A percentile compares a stretch with the other conserved stretches of the same genome.
Conservation (phyloP, 2,797 vertebrate species). For the Parotocinclus haroldoi region DNA sequence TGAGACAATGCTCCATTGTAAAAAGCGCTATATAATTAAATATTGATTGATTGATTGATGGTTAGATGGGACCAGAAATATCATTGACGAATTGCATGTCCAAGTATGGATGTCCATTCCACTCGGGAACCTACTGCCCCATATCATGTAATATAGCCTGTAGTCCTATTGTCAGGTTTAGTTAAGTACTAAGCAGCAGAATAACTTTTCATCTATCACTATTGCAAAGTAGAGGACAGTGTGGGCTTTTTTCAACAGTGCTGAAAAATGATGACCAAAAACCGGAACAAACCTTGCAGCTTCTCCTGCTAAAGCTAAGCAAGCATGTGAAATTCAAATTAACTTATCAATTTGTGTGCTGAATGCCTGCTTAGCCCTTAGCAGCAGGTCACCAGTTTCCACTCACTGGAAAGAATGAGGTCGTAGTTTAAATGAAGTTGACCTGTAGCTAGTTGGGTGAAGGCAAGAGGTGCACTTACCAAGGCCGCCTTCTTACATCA, state of each 20-base stretch:
- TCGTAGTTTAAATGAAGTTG: constrained; percentile 30
- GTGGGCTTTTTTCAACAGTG: neutral
- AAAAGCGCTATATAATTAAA: no score
- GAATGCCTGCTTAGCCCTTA: constrained; percentile 29
- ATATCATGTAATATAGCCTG: no score
- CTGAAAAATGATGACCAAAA: constrained; percentile 22
- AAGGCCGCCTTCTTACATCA: constrained; percentile 93
- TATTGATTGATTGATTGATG: no score
- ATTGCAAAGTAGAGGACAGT: no score
- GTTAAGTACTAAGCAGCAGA: no score
- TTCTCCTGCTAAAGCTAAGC: neutral
- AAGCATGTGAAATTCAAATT: constrained; percentile 8
- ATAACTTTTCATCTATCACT: no score
- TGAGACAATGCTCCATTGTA: no score
- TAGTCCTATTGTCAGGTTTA: no score
- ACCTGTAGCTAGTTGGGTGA: constrained; percentile 1
- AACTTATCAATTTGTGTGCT: constrained; percentile 24
- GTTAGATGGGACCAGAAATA: no score
- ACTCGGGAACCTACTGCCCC: no score
- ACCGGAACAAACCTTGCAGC: neutral
- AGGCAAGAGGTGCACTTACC: constrained; percentile 72
- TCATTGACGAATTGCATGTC: no score
- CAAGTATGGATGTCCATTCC: no score
- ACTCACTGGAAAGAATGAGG: constrained; percentile 25
- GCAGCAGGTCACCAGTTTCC: constrained; percentile 13